Conservation (phyloP, 1,140 invertebrate genomes). For the Heliconius congener region DNA sequence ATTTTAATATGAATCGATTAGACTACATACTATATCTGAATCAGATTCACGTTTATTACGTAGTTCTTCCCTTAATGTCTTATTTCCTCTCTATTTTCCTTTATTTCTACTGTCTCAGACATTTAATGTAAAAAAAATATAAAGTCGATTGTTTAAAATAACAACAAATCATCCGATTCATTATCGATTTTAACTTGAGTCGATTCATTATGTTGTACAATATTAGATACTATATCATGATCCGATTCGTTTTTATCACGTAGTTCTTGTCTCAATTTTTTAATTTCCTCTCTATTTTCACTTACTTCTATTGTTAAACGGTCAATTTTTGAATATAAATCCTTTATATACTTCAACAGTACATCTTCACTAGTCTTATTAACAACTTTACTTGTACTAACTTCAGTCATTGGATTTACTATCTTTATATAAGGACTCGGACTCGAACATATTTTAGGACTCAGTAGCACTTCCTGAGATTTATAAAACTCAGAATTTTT, state of each 20-base stretch:
- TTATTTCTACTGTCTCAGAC: not conserved
- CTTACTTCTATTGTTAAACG: not conserved
- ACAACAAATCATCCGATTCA: constrained; percentile 11
- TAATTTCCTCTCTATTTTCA: constrained; percentile 1
- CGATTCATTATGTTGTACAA: not conserved
- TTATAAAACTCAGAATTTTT: constrained; percentile 57
- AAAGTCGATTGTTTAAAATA: not conserved
- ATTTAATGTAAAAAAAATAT: not conserved
- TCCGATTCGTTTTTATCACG: not conserved
- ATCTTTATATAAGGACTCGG: not conserved
- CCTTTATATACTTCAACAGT: not conserved
- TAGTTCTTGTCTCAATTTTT: not conserved
- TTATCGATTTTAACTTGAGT: not conserved
- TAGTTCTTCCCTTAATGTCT: not conserved
- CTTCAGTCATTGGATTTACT: not conserved
- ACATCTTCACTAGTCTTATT: constrained; percentile 15
- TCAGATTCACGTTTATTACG: not conserved
- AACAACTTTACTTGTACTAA: constrained; percentile 17
- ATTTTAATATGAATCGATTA: not conserved
- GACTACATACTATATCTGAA: not conserved
- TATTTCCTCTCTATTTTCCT: not conserved
- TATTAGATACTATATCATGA: not conserved
- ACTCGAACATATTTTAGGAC: not conserved
- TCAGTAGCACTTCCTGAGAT: constrained; percentile 30
- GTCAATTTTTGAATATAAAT: constrained; percentile 3